Conservation (phyloP, 2,113 vertebrate genomes). For the Podarcis raffonei region DNA sequence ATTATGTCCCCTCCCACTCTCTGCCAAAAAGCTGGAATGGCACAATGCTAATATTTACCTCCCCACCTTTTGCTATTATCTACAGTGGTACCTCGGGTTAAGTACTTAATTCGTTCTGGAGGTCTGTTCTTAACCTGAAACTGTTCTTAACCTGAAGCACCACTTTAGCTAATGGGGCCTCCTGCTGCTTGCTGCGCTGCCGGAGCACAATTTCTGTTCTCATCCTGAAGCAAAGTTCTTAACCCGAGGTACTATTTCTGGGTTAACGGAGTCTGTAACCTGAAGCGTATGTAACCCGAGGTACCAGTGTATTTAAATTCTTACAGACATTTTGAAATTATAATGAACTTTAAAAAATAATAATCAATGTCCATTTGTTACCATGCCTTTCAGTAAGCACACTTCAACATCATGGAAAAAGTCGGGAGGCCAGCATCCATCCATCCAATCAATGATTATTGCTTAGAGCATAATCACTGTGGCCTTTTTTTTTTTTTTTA, state of each 20-base stretch:
- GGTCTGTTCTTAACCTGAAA: no score
- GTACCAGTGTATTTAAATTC: not conserved
- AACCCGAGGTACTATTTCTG: no score
- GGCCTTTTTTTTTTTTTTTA: not conserved
- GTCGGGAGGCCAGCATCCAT: constrained; percentile 33
- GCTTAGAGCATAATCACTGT: constrained; percentile 2
- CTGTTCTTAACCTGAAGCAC: no score
- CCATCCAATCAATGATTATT: constrained; percentile 54
- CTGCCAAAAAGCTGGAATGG: not conserved
- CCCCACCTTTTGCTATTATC: not conserved
- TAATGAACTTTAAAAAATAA: constrained; percentile 18
- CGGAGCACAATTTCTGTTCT: no score
- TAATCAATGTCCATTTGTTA: constrained; percentile 50
- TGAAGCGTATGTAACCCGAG: no score
- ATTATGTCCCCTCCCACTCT: not conserved
- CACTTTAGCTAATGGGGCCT: no score
- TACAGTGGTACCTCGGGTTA: no score
- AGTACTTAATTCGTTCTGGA: no score
- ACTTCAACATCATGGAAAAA: constrained; percentile 62
- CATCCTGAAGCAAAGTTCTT: no score
- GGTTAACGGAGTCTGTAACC: no score
- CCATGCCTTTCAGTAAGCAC: constrained; percentile 44
- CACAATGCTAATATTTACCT: not conserved
- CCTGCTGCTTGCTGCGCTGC: no score
- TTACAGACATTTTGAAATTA: constrained; percentile 40